A percentile compares a stretch with the other conserved stretches of the same genome.
These are phyloP conservation scores for Sepiola atlantica DNA, from an alignment of 2,888 invertebrate genomes.

Conservation along the genomic window DNA sequence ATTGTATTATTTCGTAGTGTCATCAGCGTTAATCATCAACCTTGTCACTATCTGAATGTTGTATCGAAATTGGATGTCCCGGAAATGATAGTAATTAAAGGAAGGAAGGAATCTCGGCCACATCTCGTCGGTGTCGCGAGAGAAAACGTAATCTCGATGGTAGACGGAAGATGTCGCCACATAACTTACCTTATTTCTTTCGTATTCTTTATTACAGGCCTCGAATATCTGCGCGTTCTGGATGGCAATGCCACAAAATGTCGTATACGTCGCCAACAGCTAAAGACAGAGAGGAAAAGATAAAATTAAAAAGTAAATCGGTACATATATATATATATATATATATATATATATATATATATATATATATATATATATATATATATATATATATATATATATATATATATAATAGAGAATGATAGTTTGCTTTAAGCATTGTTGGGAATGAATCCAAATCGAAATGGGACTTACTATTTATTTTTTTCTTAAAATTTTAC, in stretches of 20 bases:
- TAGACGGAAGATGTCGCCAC: background rate
- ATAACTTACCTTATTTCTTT: conserved; percentile 76
- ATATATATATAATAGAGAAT: too few species aligned
- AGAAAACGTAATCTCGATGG: background rate
- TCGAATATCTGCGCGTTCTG: conserved; percentile 78
- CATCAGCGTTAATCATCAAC: background rate
- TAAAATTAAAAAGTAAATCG: background rate
- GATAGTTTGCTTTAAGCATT: too few species aligned
- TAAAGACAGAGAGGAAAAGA: conserved; percentile 64
- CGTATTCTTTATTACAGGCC: conserved; percentile 77
- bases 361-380: background rate
- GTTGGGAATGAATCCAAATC: too few species aligned
- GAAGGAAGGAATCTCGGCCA: background rate
- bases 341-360: background rate
- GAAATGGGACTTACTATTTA: too few species aligned
- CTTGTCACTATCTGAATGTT: background rate
- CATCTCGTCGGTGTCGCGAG: background rate
- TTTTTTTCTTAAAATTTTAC: too few species aligned
- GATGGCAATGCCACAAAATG: conserved; percentile 78
- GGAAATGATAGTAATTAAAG: background rate
- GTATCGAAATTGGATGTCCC: background rate
- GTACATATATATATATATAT: conserved; percentile 23
- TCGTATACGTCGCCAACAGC: conserved; percentile 77
- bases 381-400: too few species aligned
- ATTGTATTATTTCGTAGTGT: too few species aligned